Evolutionary conservation across 2,888 invertebrate species (phyloP).

Genomic region (Patella caerulea): DNA sequence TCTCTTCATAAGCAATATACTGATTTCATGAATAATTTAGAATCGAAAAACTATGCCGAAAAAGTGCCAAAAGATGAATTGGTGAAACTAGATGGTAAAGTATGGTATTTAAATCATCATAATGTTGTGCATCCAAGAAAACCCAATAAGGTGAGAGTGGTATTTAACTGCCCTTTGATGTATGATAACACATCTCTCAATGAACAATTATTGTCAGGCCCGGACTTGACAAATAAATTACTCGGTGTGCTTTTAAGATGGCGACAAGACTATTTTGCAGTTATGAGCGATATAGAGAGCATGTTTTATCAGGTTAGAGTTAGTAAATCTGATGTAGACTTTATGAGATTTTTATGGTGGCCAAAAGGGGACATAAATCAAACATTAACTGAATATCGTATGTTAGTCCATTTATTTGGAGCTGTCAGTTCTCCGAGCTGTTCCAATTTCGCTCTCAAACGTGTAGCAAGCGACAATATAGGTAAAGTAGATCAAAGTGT

Average conservation of each 20-base stretch:
- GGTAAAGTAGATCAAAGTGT: neutral
- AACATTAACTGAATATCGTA: conserved; percentile 18
- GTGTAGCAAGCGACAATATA: conserved; percentile 6
- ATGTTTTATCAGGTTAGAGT: conserved; percentile 37
- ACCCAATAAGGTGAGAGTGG: conserved; percentile 30
- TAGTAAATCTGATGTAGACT: conserved; percentile 19
- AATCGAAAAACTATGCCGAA: conserved; percentile 22
- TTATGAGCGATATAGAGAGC: conserved; percentile 32
- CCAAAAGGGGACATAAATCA: neutral
- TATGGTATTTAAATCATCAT: conserved; percentile 25
- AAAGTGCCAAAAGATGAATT: conserved; percentile 3
- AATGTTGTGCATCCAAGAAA: conserved; percentile 14
- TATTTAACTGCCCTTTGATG: conserved; percentile 36
- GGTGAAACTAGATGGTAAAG: neutral
- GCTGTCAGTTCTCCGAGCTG: conserved; percentile 22
- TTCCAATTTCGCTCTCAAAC: conserved; percentile 18
- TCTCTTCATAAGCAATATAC: conserved; percentile 21
- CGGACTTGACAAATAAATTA: conserved; percentile 31
- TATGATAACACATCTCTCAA: conserved; percentile 29
- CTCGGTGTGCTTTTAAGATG: conserved; percentile 33
- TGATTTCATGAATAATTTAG: conserved; percentile 22
- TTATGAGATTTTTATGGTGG: conserved; percentile 31
- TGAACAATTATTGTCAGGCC: conserved; percentile 30
- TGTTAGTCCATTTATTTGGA: conserved; percentile 25
- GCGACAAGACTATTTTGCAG: conserved; percentile 28